phyloP scores from a whole-genome alignment of 1,140 invertebrate species.

The Drosophila tsacasi region DNA sequence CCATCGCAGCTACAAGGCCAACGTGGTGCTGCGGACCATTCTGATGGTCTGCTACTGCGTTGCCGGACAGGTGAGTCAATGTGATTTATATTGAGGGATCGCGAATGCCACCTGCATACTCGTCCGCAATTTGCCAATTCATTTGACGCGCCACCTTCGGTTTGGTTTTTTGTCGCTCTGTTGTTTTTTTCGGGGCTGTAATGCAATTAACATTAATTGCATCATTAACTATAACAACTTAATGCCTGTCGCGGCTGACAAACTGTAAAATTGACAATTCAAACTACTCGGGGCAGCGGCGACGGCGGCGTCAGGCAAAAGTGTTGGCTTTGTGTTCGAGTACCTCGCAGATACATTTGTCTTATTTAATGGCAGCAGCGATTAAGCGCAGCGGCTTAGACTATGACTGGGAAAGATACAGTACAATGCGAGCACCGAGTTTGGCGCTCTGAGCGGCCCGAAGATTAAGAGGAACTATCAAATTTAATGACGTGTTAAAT shows the following conservation, averaged over 20 bases:
- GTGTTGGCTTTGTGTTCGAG: slow-evolving; percentile 36
- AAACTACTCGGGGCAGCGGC: slow-evolving; percentile 29
- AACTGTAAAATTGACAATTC: slow-evolving; percentile 56
- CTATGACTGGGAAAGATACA: not conserved
- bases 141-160: slow-evolving; percentile 37
- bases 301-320: slow-evolving; percentile 8
- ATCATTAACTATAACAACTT: slow-evolving; percentile 78
- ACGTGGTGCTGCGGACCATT: slow-evolving; percentile 89
- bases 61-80: slow-evolving; percentile 88
- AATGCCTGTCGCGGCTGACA: slow-evolving; percentile 62
- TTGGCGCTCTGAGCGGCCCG: slow-evolving; percentile 4
- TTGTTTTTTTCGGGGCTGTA: slow-evolving; percentile 36
- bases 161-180: slow-evolving; percentile 1
- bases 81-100: slow-evolving; percentile 5
- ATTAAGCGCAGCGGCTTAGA: slow-evolving; percentile 48
- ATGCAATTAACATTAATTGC: slow-evolving; percentile 80
- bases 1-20: slow-evolving; percentile 94
- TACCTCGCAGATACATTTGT: slow-evolving; percentile 72
- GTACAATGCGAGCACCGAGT: slow-evolving; percentile 12
- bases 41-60: slow-evolving; percentile 89
- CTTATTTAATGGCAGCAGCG: slow-evolving; percentile 69
- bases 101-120: slow-evolving; percentile 32
- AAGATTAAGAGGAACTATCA: slow-evolving; percentile 42
- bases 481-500: slow-evolving; percentile 48
- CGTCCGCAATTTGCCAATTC: slow-evolving; percentile 43